phyloP scores from a whole-genome alignment of 2,888 invertebrate genomes.

The Cyaniris semiargus region DNA sequence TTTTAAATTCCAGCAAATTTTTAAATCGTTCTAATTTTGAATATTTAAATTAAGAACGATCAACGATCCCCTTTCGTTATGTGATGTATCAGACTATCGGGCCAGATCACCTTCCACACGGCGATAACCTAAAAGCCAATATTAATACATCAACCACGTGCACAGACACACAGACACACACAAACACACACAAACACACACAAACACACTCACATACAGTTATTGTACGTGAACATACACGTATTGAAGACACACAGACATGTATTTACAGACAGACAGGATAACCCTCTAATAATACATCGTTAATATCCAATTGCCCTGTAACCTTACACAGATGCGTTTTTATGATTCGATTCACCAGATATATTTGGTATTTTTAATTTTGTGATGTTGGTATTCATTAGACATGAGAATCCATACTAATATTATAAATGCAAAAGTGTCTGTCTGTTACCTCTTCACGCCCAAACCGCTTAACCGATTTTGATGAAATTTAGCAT shows the following conservation, averaged over 20 bases:
- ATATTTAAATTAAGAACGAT: not conserved
- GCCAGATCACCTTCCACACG: constrained; percentile 78
- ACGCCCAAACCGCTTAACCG: no score
- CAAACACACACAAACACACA: constrained; percentile 13
- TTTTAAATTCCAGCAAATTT: no score
- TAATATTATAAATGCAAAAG: no score
- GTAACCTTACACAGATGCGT: constrained; percentile 15
- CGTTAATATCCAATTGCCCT: constrained; percentile 16
- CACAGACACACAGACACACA: constrained; percentile 16
- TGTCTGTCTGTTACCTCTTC: no score
- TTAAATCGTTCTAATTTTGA: no score
- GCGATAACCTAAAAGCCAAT: constrained; percentile 79
- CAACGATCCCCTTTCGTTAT: constrained; percentile 44
- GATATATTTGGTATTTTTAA: not conserved
- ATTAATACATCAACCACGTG: constrained; percentile 71
- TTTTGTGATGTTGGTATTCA: not conserved
- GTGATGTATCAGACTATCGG: constrained; percentile 72
- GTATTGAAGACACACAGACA: no score
- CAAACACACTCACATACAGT: not conserved
- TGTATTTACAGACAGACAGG: not conserved
- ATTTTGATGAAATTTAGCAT: no score
- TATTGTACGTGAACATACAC: no score
- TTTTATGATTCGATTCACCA: not conserved
- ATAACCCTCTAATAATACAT: constrained; percentile 22
- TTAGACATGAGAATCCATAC: no score